These are phyloP conservation scores for Odocoileus virginianus DNA, from an alignment of 2,113 vertebrate genomes.

Conservation along the genomic window DNA sequence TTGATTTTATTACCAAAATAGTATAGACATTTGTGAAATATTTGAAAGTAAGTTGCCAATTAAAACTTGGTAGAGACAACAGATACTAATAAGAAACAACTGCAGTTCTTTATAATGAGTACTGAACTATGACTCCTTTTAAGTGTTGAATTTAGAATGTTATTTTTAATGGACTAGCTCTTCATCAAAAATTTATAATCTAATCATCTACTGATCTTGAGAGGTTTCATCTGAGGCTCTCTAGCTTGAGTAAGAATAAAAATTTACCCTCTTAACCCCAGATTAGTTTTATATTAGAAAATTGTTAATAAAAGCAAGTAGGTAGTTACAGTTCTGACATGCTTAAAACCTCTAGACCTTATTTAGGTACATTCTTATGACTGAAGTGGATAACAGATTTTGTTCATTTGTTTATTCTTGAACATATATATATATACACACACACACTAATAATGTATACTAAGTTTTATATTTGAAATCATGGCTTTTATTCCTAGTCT, in stretches of 20 bases:
- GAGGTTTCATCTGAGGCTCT: background rate
- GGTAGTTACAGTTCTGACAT: background rate
- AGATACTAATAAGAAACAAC: background rate
- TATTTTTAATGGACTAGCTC: background rate
- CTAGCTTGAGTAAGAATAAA: background rate
- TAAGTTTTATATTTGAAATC: constrained; percentile 33
- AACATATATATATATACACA: background rate
- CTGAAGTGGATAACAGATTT: background rate
- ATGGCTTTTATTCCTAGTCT: constrained; percentile 74
- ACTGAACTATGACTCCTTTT: background rate
- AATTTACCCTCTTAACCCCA: background rate
- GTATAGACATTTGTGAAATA: background rate
- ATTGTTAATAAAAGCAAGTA: background rate
- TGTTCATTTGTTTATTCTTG: constrained; percentile 8
- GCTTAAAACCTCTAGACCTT: background rate
- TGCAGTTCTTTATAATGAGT: background rate
- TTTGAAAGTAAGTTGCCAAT: background rate
- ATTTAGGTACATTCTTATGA: background rate
- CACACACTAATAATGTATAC: background rate
- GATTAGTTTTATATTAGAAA: constrained; percentile 34
- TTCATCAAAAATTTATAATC: background rate
- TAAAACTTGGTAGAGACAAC: background rate
- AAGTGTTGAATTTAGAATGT: background rate
- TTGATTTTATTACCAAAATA: background rate
- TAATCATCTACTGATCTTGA: constrained; percentile 5